Conservation (phyloP, 2,113 vertebrate species). For the Daphoenositta chrysoptera region DNA sequence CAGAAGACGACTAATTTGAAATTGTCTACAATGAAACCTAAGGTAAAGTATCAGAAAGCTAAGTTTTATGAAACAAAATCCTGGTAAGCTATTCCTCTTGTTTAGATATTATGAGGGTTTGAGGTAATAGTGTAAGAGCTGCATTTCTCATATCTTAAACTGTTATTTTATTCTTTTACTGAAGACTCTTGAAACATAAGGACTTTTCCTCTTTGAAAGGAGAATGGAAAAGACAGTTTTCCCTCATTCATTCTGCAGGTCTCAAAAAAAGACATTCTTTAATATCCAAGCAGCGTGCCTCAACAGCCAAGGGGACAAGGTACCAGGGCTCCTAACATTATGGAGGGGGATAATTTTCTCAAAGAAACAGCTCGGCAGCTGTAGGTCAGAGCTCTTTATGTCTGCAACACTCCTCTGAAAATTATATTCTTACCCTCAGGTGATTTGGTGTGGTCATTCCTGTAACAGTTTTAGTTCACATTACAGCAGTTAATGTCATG, state of each 20-base stretch:
- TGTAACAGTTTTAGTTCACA: constrained; percentile 27
- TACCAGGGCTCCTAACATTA: neutral
- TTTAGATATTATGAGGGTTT: neutral
- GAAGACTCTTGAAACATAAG: neutral
- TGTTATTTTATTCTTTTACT: neutral
- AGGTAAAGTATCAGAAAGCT: neutral
- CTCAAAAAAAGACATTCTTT: neutral
- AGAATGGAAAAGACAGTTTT: neutral
- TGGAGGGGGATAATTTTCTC: neutral
- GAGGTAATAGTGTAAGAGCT: neutral
- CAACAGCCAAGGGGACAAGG: neutral
- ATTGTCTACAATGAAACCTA: neutral
- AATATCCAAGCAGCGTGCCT: neutral
- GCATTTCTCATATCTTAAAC: neutral
- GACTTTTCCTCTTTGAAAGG: neutral
- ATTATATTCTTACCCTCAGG: neutral
- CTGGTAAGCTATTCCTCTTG: neutral
- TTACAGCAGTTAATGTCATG: constrained; percentile 47
- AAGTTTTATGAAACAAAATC: neutral
- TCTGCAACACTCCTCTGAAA: neutral
- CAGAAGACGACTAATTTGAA: neutral
- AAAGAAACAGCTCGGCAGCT: constrained; percentile 45
- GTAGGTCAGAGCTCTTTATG: constrained; percentile 20
- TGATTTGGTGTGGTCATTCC: constrained; percentile 18
- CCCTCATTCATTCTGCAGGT: neutral